Conservation (phyloP, 2,113 vertebrate species). For the Poeciliopsis occidentalis region DNA sequence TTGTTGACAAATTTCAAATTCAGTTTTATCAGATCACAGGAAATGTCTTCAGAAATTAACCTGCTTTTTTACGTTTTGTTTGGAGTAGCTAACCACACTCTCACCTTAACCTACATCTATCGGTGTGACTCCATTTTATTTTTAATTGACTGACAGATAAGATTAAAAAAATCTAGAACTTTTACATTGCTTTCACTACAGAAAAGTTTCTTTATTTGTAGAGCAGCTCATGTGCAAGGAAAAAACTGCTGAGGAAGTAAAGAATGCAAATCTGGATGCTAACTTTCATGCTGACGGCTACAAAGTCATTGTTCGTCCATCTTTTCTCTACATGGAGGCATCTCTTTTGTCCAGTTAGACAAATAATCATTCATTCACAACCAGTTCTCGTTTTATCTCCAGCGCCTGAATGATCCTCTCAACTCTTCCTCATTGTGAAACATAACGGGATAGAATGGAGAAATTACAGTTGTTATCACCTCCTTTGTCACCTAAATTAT, state of each 20-base stretch:
- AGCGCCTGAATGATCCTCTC: conserved; percentile 14
- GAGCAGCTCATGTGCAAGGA: not conserved
- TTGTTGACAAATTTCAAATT: no score
- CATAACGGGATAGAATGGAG: conserved; percentile 27
- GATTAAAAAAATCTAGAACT: no score
- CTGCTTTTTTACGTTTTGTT: no score
- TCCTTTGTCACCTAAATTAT: conserved; percentile 54
- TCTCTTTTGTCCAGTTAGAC: conserved; percentile 34
- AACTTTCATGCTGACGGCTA: not conserved
- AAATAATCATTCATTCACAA: conserved; percentile 35
- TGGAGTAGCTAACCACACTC: no score
- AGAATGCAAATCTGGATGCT: not conserved
- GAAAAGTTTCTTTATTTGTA: no score
- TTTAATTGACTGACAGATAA: no score
- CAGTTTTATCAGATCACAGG: no score
- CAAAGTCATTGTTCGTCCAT: conserved; percentile 13
- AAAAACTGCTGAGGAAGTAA: not conserved
- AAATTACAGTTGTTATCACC: conserved; percentile 53
- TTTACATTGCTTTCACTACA: no score
- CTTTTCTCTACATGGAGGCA: not conserved
- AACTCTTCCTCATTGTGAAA: conserved; percentile 32
- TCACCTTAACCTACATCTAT: no score
- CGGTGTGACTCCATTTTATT: no score
- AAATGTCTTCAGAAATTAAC: no score
- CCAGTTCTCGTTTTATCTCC: conserved; percentile 33